Evolutionary conservation across 2,113 vertebrate species (phyloP), one percentile per base, ranked within the genome.

Genomic region (Podocnemis expansa): DNA sequence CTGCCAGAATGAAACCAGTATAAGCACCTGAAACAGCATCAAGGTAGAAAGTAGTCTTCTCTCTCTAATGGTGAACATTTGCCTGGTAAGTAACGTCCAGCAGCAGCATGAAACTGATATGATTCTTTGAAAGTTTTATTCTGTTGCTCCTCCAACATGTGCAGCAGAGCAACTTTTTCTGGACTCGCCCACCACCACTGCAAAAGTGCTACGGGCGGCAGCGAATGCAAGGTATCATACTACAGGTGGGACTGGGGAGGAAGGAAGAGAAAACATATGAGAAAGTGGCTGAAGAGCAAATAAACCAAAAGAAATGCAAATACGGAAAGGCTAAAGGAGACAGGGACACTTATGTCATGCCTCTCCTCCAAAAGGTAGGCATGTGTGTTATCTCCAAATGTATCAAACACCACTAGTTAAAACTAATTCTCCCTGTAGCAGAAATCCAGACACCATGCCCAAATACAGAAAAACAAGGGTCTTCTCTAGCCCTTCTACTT

Each of bases 1-100:
- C 96, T 96, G 96, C 95, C 96, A 97, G 85, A 96, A 97, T 95
- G 95, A 96, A 96, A 90, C 91, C 82, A 93, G 89, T 87, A 55
- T 13, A 10, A 88, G 79, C 84, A 91, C 31, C 51, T 80, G 86
- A 47, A 78, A 75, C 82, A 79, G 41, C 51, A 34, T 9, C 52
- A 91, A 54, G 41, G 52, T 0, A 93, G 56, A 88, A 21, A 55
- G 58, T 34, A 60, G 31, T 82, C 52, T 52, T 87, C 82, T 43
- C 3, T 5, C 10, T 89, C 21, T 43, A 22, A 25, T 0, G 11
- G 75, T 19, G 14, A 38, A 94, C 89, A 24, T 38, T 84, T 8
- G 78, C n/a, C 45, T 83, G 63, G 25, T 17, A 11, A 84, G 67
- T 75, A 91, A 55, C 13, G 29, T 17, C n/a, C 8, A 85, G 58